Conservation (phyloP, 2,113 vertebrate species). For the Hippocampus barbouri region DNA sequence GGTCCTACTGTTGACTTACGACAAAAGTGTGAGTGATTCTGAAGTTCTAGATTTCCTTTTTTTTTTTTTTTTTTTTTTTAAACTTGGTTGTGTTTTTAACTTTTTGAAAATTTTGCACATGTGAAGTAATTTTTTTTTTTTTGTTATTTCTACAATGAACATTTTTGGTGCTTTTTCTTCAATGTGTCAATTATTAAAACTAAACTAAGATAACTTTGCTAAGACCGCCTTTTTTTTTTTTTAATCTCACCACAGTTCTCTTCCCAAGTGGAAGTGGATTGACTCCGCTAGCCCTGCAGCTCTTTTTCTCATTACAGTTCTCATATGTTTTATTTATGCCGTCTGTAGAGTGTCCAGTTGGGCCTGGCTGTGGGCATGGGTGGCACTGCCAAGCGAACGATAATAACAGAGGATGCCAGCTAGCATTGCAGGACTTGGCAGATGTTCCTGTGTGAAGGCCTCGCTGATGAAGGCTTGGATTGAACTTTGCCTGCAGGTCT, state of each 20-base stretch:
- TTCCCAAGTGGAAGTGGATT: neutral
- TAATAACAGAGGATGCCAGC: slow-evolving; percentile 61
- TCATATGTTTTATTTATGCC: slow-evolving; percentile 79
- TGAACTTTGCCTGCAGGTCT: slow-evolving; percentile 47
- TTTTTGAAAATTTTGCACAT: too few species aligned
- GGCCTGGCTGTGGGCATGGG: slow-evolving; percentile 54
- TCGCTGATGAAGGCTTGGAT: slow-evolving; percentile 21
- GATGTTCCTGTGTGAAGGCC: slow-evolving; percentile 29
- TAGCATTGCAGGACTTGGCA: slow-evolving; percentile 61
- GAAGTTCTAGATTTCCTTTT: too few species aligned
- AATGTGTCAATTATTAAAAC: too few species aligned
- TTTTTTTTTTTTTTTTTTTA: too few species aligned
- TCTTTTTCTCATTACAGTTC: slow-evolving; percentile 70
- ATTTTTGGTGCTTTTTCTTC: too few species aligned
- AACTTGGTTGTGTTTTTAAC: too few species aligned
- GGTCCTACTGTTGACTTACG: too few species aligned
- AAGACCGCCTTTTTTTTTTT: neutral
- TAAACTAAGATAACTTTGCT: too few species aligned
- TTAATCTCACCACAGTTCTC: neutral
- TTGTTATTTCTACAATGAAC: too few species aligned
- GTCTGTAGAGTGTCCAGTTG: slow-evolving; percentile 74
- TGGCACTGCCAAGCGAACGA: slow-evolving; percentile 63
- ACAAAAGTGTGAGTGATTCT: too few species aligned
- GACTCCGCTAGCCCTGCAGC: slow-evolving; percentile 46
- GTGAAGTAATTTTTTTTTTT: too few species aligned